Conservation (phyloP, 2,888 invertebrate species). For the Archips xylosteana region DNA sequence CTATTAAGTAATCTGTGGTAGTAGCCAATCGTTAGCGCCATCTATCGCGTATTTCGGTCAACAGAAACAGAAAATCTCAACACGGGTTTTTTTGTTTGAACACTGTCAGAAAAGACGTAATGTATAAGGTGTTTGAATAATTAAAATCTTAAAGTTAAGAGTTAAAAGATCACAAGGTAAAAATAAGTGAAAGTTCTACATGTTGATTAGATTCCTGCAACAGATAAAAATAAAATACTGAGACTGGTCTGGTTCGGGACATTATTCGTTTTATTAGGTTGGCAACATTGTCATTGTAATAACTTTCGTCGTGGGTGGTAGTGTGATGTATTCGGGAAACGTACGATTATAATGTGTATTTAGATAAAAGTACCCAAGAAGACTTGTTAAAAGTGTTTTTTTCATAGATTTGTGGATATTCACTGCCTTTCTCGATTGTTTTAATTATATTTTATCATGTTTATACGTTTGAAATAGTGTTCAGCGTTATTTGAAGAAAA, state of each 20-base stretch:
- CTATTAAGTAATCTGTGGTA: too few species aligned
- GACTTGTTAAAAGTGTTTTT: constrained; percentile 42
- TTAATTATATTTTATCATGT: constrained; percentile 37
- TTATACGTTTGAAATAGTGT: constrained; percentile 46
- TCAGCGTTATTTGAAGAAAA: constrained; percentile 58
- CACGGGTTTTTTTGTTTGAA: not conserved
- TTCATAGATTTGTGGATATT: constrained; percentile 44
- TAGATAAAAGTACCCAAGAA: constrained; percentile 19
- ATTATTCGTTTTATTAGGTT: constrained; percentile 50
- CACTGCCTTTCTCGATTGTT: constrained; percentile 30
- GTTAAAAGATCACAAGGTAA: not conserved
- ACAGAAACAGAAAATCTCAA: not conserved
- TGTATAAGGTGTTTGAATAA: not conserved
- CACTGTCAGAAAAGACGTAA: not conserved
- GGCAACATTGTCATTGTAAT: constrained; percentile 67
- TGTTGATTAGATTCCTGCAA: not conserved
- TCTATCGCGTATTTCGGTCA: not conserved
- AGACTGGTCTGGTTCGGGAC: constrained; percentile 9
- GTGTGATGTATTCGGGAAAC: constrained; percentile 51
- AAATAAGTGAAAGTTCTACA: too few species aligned
- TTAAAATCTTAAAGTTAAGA: not conserved
- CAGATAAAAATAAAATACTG: not conserved
- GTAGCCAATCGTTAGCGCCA: constrained; percentile 19
- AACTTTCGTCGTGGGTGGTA: constrained; percentile 74
- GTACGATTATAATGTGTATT: constrained; percentile 63